Conservation (phyloP, 1,140 invertebrate genomes). For the Anastrepha obliqua region DNA sequence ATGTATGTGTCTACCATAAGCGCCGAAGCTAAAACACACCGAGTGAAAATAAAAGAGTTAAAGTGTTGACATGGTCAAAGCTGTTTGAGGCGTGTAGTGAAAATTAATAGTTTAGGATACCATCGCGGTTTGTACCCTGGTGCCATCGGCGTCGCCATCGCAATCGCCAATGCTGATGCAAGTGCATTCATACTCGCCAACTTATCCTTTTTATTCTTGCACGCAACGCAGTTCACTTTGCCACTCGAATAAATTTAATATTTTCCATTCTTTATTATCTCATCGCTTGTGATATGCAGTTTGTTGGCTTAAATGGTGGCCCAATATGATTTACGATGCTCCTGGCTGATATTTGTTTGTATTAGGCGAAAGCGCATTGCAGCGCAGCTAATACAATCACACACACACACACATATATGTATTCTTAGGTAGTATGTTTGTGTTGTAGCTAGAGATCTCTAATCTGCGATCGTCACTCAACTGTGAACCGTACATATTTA, state of each 20-base stretch:
- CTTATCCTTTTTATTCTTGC: background rate
- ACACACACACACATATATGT: background rate
- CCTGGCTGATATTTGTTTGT: background rate
- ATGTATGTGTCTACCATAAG: background rate
- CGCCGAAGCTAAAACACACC: background rate
- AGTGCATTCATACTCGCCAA: background rate
- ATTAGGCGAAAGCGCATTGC: background rate
- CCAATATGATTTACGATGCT: conserved; percentile 7
- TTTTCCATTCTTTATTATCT: background rate
- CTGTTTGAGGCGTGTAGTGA: conserved; percentile 32
- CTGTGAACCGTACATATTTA: conserved; percentile 21
- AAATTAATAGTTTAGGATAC: conserved; percentile 48
- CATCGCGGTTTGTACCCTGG: conserved; percentile 28
- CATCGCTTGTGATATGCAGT: background rate
- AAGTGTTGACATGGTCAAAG: conserved; percentile 40
- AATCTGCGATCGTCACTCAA: background rate
- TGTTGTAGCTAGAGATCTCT: background rate
- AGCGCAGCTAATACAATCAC: too few relatives aligned
- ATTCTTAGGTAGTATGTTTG: background rate
- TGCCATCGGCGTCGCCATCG: background rate
- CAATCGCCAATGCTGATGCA: background rate
- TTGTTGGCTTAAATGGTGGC: background rate
- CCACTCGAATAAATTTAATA: conserved; percentile 26
- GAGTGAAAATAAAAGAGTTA: conserved; percentile 5
- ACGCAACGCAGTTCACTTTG: background rate